Evolutionary conservation across 2,888 invertebrate genomes (phyloP).

Genomic region (Adineta ricciae): DNA sequence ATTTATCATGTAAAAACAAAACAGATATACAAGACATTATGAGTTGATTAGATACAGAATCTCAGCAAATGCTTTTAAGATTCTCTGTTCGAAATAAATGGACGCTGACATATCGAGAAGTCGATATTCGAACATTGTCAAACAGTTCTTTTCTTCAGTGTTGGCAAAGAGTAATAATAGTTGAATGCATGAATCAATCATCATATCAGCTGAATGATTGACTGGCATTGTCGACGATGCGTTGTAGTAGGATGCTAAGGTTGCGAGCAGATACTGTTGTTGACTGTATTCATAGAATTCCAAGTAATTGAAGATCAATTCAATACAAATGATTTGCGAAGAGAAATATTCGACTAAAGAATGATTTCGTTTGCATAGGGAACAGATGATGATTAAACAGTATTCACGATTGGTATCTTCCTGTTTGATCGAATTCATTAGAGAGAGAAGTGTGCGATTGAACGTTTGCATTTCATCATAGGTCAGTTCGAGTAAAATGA

Average conservation of each 20-base stretch:
- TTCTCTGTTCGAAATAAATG: neutral
- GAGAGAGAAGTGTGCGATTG: neutral
- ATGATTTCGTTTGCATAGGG: neutral
- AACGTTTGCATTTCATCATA: neutral
- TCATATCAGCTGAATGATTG: conserved; percentile 4
- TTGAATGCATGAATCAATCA: conserved; percentile 14
- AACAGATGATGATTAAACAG: neutral
- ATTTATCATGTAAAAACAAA: neutral
- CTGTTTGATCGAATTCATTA: neutral
- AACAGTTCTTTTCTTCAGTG: neutral
- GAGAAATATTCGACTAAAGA: neutral
- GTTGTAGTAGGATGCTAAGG: neutral
- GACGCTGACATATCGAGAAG: neutral
- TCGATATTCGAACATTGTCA: neutral
- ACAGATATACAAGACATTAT: neutral
- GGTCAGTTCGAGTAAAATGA: neutral
- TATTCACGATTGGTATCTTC: neutral
- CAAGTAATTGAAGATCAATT: neutral
- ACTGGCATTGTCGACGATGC: neutral
- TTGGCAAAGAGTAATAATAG: neutral
- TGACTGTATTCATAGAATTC: neutral
- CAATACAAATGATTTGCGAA: neutral
- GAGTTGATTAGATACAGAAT: neutral
- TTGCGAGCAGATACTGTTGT: neutral
- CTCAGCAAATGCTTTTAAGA: neutral